Conservation (phyloP, 2,113 vertebrate species). For the Apeltes quadracus region DNA sequence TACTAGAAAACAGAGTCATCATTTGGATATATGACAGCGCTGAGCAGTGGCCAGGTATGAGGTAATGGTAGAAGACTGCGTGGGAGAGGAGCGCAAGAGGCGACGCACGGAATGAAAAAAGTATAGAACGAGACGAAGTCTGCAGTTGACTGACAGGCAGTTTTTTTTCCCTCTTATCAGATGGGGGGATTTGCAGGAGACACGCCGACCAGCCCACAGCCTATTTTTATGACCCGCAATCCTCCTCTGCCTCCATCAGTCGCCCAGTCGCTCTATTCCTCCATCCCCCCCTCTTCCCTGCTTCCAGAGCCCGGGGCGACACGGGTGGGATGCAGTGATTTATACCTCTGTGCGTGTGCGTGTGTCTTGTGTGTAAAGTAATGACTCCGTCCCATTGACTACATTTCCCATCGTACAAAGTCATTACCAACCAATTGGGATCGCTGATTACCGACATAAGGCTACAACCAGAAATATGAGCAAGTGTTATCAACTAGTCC, state of each 20-base stretch:
- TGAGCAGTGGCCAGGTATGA: constrained; percentile 40
- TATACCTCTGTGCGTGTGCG: constrained; percentile 54
- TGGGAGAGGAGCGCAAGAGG: constrained; percentile 59
- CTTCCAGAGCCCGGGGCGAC: constrained; percentile 48
- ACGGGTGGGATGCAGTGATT: constrained; percentile 71
- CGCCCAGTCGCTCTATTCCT: constrained; percentile 34
- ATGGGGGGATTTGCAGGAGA: constrained; percentile 64
- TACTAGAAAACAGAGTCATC: constrained; percentile 23
- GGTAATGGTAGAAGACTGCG: constrained; percentile 53
- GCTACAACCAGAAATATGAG: constrained; percentile 23
- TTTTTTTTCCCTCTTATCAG: constrained; percentile 67
- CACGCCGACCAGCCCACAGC: constrained; percentile 52
- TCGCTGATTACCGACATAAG: constrained; percentile 27
- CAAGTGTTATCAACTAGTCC: not conserved
- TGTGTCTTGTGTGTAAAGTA: constrained; percentile 45
- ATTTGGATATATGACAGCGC: constrained; percentile 45
- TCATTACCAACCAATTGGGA: constrained; percentile 53
- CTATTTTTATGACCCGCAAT: constrained; percentile 69
- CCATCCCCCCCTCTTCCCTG: constrained; percentile 53
- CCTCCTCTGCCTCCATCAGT: constrained; percentile 49
- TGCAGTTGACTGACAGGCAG: constrained; percentile 59
- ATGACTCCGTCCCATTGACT: constrained; percentile 49
- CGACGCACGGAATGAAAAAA: constrained; percentile 49
- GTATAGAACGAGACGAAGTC: constrained; percentile 51
- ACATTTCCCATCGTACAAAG: constrained; percentile 48